Evolutionary conservation across 1,140 invertebrate genomes (phyloP).

Genomic region (Maconellicoccus hirsutus): DNA sequence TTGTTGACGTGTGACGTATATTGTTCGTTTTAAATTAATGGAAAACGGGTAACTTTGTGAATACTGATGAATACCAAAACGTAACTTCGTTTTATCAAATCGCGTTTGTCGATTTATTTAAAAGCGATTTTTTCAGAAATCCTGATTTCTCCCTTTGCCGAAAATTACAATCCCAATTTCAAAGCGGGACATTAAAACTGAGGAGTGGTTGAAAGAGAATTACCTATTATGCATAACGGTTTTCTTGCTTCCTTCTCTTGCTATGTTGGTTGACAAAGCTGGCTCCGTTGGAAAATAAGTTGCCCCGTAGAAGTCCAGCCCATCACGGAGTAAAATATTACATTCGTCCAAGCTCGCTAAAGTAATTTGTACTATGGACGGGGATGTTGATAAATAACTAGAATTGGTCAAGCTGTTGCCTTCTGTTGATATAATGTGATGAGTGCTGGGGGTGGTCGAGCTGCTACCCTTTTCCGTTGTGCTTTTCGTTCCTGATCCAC

Average conservation of each 20-base stretch:
- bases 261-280: conserved; percentile 26
- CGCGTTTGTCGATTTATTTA: too few species aligned
- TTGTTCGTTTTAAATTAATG: too few species aligned
- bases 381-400: conserved; percentile 26
- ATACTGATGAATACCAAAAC: too few species aligned
- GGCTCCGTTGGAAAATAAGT: conserved; percentile 73
- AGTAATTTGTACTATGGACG: conserved; percentile 54
- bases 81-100: too few species aligned
- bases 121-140: too few species aligned
- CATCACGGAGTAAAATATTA: conserved; percentile 63
- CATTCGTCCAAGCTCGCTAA: conserved; percentile 67
- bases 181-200: too few species aligned
- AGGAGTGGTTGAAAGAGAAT: too few species aligned
- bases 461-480: conserved; percentile 10
- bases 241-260: conserved; percentile 27
- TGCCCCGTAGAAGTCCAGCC: conserved; percentile 71
- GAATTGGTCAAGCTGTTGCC: not conserved
- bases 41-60: too few species aligned
- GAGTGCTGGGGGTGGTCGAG: too few species aligned
- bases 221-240: conserved; percentile 29
- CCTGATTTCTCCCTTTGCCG: too few species aligned
- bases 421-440: not conserved
- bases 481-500: not conserved
- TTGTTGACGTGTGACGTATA: too few species aligned
- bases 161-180: too few species aligned